Conservation (phyloP, 2,797 vertebrate genomes). For the Betta splendens region DNA sequence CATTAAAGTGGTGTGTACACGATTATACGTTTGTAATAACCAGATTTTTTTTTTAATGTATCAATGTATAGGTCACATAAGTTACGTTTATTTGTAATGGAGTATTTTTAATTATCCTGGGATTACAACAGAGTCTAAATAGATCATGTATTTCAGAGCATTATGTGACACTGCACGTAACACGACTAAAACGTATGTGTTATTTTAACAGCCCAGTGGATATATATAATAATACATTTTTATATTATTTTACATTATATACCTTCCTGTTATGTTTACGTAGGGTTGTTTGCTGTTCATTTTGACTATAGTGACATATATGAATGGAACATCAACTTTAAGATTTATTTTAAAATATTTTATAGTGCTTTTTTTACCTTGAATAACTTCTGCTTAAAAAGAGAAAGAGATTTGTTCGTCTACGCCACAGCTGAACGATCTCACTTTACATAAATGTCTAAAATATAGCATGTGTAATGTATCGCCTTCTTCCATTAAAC, state of each 20-base stretch:
- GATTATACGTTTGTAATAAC: not conserved
- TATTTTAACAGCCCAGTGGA: no score
- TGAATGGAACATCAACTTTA: not conserved
- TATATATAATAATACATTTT: not conserved
- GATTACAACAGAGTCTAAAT: no score
- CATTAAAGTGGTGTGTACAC: not conserved
- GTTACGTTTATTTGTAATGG: no score
- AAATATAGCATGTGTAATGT: conserved; percentile 31
- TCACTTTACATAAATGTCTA: conserved; percentile 16
- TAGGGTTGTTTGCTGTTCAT: not conserved
- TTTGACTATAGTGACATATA: not conserved
- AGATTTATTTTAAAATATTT: not conserved
- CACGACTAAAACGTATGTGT: no score
- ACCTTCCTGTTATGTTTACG: no score
- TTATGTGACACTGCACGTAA: no score
- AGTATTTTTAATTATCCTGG: no score
- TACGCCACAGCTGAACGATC: conserved; percentile 6
- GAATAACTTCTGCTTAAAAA: conserved; percentile 1
- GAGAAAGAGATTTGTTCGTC: conserved; percentile 7
- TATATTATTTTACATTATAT: not conserved
- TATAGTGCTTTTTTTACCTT: not conserved
- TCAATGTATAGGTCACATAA: no score
- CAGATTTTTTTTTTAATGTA: no score
- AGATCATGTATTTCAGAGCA: no score
- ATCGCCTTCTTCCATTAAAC: conserved; percentile 35